Evolutionary conservation across 1,140 invertebrate species (phyloP).

Genomic region (Drosophila ironensis): DNA sequence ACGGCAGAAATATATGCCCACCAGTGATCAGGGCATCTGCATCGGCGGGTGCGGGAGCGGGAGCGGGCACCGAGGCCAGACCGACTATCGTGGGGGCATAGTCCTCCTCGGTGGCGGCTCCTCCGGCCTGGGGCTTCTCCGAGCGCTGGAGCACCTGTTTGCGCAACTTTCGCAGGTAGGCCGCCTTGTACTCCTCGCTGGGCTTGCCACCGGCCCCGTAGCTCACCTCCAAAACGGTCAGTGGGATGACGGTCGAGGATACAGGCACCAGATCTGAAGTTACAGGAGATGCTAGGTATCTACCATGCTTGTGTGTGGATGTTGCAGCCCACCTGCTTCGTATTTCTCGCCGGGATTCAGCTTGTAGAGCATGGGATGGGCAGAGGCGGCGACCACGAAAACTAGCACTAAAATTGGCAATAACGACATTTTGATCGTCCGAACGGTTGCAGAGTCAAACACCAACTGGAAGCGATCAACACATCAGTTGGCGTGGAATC

Average conservation of each 20-base stretch:
- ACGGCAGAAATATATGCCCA: constrained; percentile 2
- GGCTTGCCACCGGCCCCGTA: constrained; percentile 75
- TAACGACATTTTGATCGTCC: constrained; percentile 24
- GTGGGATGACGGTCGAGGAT: constrained; percentile 86
- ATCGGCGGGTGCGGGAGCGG: constrained; percentile 37
- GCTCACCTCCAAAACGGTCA: constrained; percentile 84
- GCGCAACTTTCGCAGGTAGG: constrained; percentile 74
- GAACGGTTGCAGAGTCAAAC: not conserved
- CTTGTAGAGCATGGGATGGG: constrained; percentile 74
- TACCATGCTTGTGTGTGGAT: too few species aligned
- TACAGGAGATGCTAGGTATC: too few species aligned
- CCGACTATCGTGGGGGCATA: constrained; percentile 6
- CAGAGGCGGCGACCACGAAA: constrained; percentile 13
- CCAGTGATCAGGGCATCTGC: constrained; percentile 59
- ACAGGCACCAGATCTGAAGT: constrained; percentile 85
- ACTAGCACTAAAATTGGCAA: constrained; percentile 8
- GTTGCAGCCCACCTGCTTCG: constrained; percentile 68
- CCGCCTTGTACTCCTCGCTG: constrained; percentile 75
- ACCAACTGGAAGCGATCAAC: constrained; percentile 12
- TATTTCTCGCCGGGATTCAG: constrained; percentile 78
- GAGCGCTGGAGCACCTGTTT: constrained; percentile 68
- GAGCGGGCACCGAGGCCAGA: too few species aligned
- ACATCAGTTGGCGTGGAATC: too few species aligned
- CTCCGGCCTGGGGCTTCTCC: constrained; percentile 10
- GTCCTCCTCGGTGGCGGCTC: not conserved